phyloP scores from a whole-genome alignment of 2,888 invertebrate genomes.

The Acrocera orbiculus region DNA sequence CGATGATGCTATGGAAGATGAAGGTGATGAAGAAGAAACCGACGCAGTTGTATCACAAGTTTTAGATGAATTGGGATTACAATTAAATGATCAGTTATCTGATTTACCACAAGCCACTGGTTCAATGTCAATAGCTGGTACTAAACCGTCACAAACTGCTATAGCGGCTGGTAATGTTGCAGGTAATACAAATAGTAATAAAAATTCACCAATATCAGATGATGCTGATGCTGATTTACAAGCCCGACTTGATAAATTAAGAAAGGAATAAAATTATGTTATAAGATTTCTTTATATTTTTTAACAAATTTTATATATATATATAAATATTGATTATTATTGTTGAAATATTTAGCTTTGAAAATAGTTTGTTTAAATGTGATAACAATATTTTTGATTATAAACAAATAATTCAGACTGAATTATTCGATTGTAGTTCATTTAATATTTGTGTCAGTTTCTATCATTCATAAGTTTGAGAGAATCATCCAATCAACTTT shows the following conservation, averaged over 20 bases:
- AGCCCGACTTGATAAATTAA: constrained; percentile 85
- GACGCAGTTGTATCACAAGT: constrained; percentile 93
- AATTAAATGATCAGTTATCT: constrained; percentile 80
- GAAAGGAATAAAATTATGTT: constrained; percentile 52
- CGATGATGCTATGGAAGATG: constrained; percentile 98
- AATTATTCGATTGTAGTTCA: too few species aligned
- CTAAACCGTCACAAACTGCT: constrained; percentile 44
- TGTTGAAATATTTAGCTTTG: too few species aligned
- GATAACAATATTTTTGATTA: too few species aligned
- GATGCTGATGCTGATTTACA: constrained; percentile 95
- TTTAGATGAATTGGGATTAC: constrained; percentile 90
- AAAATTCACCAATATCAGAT: constrained; percentile 36
- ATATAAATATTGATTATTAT: too few species aligned
- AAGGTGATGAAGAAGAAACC: constrained; percentile 95
- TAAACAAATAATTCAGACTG: too few species aligned
- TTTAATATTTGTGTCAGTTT: too few species aligned
- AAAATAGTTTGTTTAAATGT: too few species aligned
- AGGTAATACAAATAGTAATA: constrained; percentile 32
- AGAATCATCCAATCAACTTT: too few species aligned
- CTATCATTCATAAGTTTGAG: too few species aligned
- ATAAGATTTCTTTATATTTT: too few species aligned
- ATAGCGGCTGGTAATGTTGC: constrained; percentile 32
- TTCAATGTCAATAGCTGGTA: constrained; percentile 37
- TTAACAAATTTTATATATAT: too few species aligned
- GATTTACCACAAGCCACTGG: constrained; percentile 57